phyloP scores from a whole-genome alignment of 2,888 invertebrate species.

The Capitulum mitella region DNA sequence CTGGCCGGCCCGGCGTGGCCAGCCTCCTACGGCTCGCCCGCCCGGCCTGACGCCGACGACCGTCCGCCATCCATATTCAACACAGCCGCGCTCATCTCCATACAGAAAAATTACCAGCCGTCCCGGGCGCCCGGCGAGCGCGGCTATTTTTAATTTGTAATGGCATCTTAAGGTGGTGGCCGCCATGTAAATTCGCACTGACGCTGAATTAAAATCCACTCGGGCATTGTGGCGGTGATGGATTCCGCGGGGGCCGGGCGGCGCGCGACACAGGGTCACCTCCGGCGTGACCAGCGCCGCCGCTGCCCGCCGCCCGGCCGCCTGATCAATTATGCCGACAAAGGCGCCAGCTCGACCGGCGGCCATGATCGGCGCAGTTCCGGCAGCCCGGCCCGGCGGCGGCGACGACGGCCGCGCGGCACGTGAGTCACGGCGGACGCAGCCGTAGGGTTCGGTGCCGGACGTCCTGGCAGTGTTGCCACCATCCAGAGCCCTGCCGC shows the following conservation, averaged over 20 bases:
- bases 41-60: neutral
- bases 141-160: slow-evolving; percentile 22
- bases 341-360: no score
- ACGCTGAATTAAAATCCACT: neutral
- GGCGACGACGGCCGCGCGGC: no score
- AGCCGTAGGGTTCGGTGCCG: no score
- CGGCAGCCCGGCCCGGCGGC: no score
- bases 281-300: neutral
- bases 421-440: no score
- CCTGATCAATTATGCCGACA: neutral
- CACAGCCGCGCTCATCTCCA: neutral
- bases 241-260: neutral
- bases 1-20: neutral
- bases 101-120: neutral
- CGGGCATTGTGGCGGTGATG: neutral
- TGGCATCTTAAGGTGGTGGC: neutral
- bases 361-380: no score
- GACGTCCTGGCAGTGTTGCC: no score
- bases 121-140: neutral
- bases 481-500: no score
- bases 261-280: neutral
- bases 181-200: slow-evolving; percentile 11
- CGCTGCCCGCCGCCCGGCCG: neutral
- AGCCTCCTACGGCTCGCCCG: neutral
- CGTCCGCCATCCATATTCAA: neutral